Evolutionary conservation across 2,888 invertebrate genomes (phyloP).

Genomic region (Leucophora obtusa): DNA sequence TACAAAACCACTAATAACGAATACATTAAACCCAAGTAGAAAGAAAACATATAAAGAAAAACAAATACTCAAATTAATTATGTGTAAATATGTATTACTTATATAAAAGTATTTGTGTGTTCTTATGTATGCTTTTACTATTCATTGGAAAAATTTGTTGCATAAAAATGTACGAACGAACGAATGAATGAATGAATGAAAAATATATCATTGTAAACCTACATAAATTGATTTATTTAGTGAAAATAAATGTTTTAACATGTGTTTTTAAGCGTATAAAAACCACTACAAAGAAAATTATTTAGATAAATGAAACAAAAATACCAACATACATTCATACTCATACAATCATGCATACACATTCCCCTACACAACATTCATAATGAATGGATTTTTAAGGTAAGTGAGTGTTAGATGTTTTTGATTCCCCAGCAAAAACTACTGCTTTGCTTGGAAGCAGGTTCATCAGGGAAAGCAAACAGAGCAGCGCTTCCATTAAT

Average conservation of each 20-base stretch:
- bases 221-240: slow-evolving; percentile 28
- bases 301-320: slow-evolving; percentile 19
- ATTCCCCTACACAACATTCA: background rate
- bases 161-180: background rate
- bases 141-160: background rate
- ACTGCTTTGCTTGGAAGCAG: too few species aligned
- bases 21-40: background rate
- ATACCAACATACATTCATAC: background rate
- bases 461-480: too few species aligned
- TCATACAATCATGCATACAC: background rate
- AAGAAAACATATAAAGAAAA: background rate
- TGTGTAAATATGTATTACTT: background rate
- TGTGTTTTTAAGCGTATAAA: slow-evolving; percentile 16
- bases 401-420: background rate
- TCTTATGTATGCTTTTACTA: background rate
- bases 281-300: slow-evolving; percentile 15
- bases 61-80: background rate
- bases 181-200: background rate
- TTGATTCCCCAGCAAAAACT: too few species aligned
- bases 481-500: too few species aligned
- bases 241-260: slow-evolving; percentile 21
- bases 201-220: background rate
- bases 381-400: background rate
- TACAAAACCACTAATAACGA: background rate
- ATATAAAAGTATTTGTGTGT: background rate